Evolutionary conservation across 2,888 invertebrate genomes (phyloP), one percentile per base, ranked within the genome.

Genomic region (Noctuana brunneofusca): DNA sequence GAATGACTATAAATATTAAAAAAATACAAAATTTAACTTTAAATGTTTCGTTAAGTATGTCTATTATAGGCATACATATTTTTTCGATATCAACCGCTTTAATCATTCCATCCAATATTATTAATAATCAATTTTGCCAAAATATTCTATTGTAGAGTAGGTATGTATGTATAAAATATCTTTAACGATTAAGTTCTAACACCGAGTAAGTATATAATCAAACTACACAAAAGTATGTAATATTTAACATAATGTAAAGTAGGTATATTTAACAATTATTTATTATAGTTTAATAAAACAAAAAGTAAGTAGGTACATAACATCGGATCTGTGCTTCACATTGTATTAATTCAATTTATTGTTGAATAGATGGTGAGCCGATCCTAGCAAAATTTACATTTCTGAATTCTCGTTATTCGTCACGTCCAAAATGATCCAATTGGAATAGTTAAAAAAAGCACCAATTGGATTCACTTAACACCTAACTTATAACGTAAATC

Each of bases 311-410:
- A 60, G 30, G 74, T 80, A 80, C 77, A 65, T 65, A 66, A 63
- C 72, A 71, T 70, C 3, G 62, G 63, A 63, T 57, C 56, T 56
- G 22, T 46, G 32, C 70, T 68, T 76, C 84, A 87, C 86, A 72
- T 80, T 79, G 75, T 76, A 75, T 66, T 78, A 79, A 80, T 90
- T 89, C 86, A 81, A 83, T 67, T n/a, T 65, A 30, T 48, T 59
- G 77, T 81, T 78, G 86, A 89, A 89, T 79, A 76, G 75, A 81
- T 68, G 78, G 86, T 87, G 82, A 83, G 71, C 71, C 71, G 71
- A 79, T 84, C 82, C 78, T 65, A 64, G 70, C 71, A 66, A 66
- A 72, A 72, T 76, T 71, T 76, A 78, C 70, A 79, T 69, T 68
- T 67, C 80, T 83, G 81, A 75, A 74, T 81, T 83, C 84, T 82